Evolutionary conservation across 2,888 invertebrate genomes (phyloP), one percentile per base, ranked within the genome.

Genomic region (Aphidius colemani): DNA sequence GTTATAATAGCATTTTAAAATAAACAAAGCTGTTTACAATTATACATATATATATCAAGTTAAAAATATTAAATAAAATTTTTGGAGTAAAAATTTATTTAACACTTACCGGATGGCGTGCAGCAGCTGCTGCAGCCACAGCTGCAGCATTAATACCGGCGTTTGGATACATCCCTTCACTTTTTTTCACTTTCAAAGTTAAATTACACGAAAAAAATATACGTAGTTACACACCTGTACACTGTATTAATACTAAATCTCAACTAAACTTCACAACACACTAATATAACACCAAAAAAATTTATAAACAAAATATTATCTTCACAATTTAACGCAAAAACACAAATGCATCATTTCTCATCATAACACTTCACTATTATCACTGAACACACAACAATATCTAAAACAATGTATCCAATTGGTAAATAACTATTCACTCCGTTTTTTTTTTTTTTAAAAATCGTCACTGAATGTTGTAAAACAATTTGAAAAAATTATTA

Each of bases 101-200:
- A 69, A 64, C 61, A 72, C 73, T 73, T 75, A 81, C 82, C 78
- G 82, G 81, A 75, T 82, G 81, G 70, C 82, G 75, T 65, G 80
- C 80, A 62, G 80, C 82, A 77, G 81, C 81, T 75, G 81, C 82
- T 67, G 78, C 81, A 64, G 80, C 82, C 69, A 76, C 81, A 76
- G 81, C 81, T 77, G 80, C 81, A 73, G 80, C 80, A 74, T 80
- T 81, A 71, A 81, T 79, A 69, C 78, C 74, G 72, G 79, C 76
- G 71, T 75, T 79, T 58, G 78, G 77, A 67, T 79, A 79, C 79
- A 79, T 79, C 74, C 75, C 75, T 69, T 64, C 65, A 66, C 66
- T 64, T 66, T 18, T 18, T 49, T 59, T 53, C 43, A 39, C 55
- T 46, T 18, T 41, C 7, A 46, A 43, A 64, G 56, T 55, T 18